These are phyloP conservation scores for Chironomus riparius DNA, from an alignment of 2,888 invertebrate genomes.

Conservation along the genomic window DNA sequence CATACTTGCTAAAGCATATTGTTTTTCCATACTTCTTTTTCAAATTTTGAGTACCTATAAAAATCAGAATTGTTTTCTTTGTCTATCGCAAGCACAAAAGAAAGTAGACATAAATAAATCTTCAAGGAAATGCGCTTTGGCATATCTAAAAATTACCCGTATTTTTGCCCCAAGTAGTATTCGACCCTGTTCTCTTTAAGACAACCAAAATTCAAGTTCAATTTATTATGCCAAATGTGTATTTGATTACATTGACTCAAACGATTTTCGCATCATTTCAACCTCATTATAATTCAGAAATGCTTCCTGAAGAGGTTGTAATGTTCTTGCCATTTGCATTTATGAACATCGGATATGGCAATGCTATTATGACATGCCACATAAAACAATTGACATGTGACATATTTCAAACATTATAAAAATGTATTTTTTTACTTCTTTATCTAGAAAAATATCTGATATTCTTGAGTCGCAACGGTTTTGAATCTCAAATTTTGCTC, in stretches of 20 bases:
- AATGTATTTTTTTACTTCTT: not conserved
- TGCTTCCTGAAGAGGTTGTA: too few species aligned
- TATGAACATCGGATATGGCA: not conserved
- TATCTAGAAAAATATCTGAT: too few species aligned
- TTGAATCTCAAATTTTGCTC: not conserved
- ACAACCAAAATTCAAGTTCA: not conserved
- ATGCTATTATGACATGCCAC: not conserved
- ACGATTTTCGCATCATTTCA: not conserved
- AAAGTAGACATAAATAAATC: too few species aligned
- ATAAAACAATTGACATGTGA: conserved; percentile 3
- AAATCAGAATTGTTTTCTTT: too few species aligned
- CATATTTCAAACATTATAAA: not conserved
- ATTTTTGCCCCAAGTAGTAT: too few species aligned
- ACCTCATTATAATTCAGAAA: not conserved
- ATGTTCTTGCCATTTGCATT: too few species aligned
- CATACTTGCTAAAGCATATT: not conserved
- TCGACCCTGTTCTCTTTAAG: not conserved
- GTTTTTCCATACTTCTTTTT: not conserved
- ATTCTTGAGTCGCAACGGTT: too few species aligned
- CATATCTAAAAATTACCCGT: too few species aligned
- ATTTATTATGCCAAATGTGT: not conserved
- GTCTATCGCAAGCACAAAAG: too few species aligned
- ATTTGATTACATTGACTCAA: not conserved
- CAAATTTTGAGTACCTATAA: not conserved
- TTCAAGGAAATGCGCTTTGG: too few species aligned